Evolutionary conservation across 2,113 vertebrate species (phyloP), one percentile per base, ranked within the genome.

Genomic region (Tychaedon coryphoeus): DNA sequence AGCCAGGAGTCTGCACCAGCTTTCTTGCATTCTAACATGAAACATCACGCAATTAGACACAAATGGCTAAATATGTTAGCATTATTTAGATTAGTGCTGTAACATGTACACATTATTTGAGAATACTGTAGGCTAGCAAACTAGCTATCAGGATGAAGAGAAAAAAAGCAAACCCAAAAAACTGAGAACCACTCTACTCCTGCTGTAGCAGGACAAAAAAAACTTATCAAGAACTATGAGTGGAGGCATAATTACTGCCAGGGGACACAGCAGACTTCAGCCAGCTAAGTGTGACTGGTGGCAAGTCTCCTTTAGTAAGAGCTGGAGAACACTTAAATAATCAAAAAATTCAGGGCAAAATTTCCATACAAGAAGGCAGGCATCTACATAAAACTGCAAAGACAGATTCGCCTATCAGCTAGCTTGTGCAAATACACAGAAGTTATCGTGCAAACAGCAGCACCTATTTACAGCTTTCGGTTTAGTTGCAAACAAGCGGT

Each of bases 341-440:
- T 77, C 50, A 54, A 51, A 66, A 54, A 51, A 66, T 51, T 67
- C 28, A n/a, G n/a, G 48, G 25, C 8, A 80, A 74, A 87, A 60
- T 67, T 81, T 64, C 60, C 65, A 33, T 34, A 56, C 15, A 11
- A 88, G 38, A 86, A 84, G 22, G 40, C 33, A 89, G 33, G 29
- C 23, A 19, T 66, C 29, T n/a, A 58, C 40, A 67, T 5, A 23
- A 29, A 74, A 13, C n/a, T 40, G 60, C 47, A 56, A 23, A 64
- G 26, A 13, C 28, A 56, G 50, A 74, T 62, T 53, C 62, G 38
- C 31, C 8, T 14, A 48, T 58, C 43, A 60, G 9, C 22, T n/a
- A 12, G 10, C 25, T 57, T 10, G 24, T 47, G 8, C 57, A 80
- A 88, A 78, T 0, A 2, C 6, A 47, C 14, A 48, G 0, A 0